Evolutionary conservation across 1,140 invertebrate species (phyloP).

Genomic region (Pemphigus obesinymphae): DNA sequence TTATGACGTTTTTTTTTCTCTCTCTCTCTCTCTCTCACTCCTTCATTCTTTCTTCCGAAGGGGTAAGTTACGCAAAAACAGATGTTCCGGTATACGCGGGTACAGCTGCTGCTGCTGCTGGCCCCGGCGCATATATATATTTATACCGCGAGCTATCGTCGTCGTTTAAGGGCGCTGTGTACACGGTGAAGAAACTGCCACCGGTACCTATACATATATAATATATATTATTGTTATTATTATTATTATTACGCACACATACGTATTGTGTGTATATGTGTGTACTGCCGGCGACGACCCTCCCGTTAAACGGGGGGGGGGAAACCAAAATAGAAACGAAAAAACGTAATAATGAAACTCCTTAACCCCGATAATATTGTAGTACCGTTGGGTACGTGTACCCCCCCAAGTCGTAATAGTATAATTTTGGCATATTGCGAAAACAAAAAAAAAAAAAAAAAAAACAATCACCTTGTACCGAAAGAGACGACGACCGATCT

Average conservation of each 20-base stretch:
- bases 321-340: neutral
- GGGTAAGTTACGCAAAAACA: conserved; percentile 41
- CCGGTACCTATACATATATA: too few species aligned
- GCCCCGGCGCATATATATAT: neutral
- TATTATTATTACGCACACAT: neutral
- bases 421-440: conserved; percentile 19
- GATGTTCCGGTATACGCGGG: conserved; percentile 35
- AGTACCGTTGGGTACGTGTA: too few species aligned
- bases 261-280: neutral
- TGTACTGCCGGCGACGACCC: neutral
- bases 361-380: conserved; percentile 5
- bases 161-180: conserved; percentile 30
- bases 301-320: too few species aligned
- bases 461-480: neutral
- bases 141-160: neutral
- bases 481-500: too few species aligned
- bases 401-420: too few species aligned
- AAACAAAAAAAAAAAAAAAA: neutral
- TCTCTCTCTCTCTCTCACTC: neutral
- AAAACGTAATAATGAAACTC: neutral
- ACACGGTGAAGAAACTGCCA: conserved; percentile 34
- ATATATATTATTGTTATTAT: neutral
- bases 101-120: neutral
- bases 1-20: neutral
- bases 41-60: conserved; percentile 3